Base-by-base conservation (phyloP, 30 jellyfish, hydroid and myxozoan genomes). In the Clytia hemisphaerica region DNA sequence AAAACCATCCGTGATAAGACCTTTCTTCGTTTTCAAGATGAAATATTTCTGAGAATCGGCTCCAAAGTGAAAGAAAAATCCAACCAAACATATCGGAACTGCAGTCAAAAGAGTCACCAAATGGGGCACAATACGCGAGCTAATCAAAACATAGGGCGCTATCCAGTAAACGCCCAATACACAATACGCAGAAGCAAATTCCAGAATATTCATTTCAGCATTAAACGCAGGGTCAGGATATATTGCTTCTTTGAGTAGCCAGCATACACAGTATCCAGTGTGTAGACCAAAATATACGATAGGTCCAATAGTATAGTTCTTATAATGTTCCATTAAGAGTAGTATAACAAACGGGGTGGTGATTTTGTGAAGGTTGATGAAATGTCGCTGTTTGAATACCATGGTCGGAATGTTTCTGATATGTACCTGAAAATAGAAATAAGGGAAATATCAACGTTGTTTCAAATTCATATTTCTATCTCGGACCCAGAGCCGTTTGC, bases 141-240 rank as follows among this genome's bases (percentile, higher is more conserved):
- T 66, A 25, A 83, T 61, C 30, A 59, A 70, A 5, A 82, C 0
- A 29, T 64, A 65, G 26, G 85, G 85, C 29, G 88, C 26, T 26
- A 72, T 55, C 94, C 94, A 82, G 42, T 82, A 82, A 10, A 80
- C 87, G 66, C 82, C 84, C 6, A 82, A 74, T 18, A 71, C 72
- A 24, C 48, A 34, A 57, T 22, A 57, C 6, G 45, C 70, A 21
- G 25, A 31, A 21, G 30, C 5, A 57, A 57, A 57, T 55, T 28
- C 27, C 16, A 15, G 25, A 65, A 57, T n/a, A 12, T 78, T 10
- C 6, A 73, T 46, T 54, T 82, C 89, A 35, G 29, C 33, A 37
- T 75, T 89, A 78, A 84, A 82, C 4, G 83, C 61, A 63, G 76
- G 47, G 61, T 82, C 94, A 0, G 94, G 94, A 55, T 62, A 82